Base-by-base conservation (phyloP, 2,888 invertebrate genomes). In the Neria commutata region DNA sequence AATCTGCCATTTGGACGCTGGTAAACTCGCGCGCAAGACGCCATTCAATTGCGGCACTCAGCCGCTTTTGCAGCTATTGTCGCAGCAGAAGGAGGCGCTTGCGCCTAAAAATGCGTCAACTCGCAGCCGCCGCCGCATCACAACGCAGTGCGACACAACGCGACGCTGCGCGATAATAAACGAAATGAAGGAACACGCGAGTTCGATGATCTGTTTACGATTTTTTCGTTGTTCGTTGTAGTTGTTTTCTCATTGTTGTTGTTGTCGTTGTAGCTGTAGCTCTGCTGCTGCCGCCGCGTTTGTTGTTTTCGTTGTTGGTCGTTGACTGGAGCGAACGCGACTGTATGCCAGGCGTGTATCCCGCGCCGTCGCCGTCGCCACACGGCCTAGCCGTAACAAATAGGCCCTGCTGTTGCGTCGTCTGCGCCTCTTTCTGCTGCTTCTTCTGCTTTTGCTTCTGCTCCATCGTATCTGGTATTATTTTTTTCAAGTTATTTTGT, bases 171-270 rank as follows among this genome's bases (percentile, higher is more conserved):
- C n/a, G n/a, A 14, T 42, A 58, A 33, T 55, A 52, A 51, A 47
- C 45, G 46, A 56, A 40, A 51, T 54, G 59, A 45, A 42, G 19
- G 21, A 42, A 42, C 42, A 42, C 42, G 42, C 42, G 74, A 75
- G 78, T 78, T 77, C 77, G 77, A 76, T 75, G 77, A 77, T 77
- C 77, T 77, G 76, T 75, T 77, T 76, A 78, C 73, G 74, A 70
- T 75, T 75, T 73, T 70, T 66, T 68, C 23, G 65, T 60, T 49
- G 42, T 51, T 47, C 29, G 58, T 16, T 37, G 17, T 19, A 23
- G 34, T 40, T 42, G 26, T 53, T 42, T 57, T 53, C 26, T 55
- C 58, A 48, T 54, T 58, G 58, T 52, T 61, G 61, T 55, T 54
- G 56, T 54, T 63, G 57, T 58, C 62, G 57, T 54, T 64, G 60